Conservation (phyloP, 30 jellyfish, hydroid and myxozoan genomes). For the Cassiopea xamachana region DNA sequence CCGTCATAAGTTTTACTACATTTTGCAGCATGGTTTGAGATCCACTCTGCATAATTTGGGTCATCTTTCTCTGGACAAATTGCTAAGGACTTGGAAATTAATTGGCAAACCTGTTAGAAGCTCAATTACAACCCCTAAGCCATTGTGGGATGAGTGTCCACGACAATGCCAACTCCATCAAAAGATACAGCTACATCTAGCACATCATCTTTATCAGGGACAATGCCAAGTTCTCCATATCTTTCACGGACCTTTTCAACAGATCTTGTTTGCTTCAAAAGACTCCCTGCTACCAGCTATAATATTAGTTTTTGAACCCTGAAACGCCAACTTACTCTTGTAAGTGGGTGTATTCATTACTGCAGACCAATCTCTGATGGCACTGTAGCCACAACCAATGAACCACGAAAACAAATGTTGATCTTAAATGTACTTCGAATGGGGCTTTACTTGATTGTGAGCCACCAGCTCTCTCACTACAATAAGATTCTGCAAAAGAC, state of each 20-base stretch:
- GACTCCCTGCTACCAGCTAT: not conserved
- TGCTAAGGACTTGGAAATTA: constrained; percentile 3
- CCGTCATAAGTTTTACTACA: not conserved
- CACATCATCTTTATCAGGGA: constrained; percentile 31
- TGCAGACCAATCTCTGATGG: constrained; percentile 38
- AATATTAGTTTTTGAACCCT: not conserved
- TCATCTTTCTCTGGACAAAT: no score
- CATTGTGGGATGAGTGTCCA: constrained; percentile 18
- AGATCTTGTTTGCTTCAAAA: not conserved
- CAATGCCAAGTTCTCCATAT: constrained; percentile 23
- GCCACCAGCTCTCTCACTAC: constrained; percentile 33
- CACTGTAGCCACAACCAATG: constrained; percentile 57
- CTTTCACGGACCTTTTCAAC: not conserved
- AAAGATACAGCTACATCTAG: constrained; percentile 35
- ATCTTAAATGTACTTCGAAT: constrained; percentile 26
- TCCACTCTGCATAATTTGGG: no score
- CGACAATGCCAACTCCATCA: constrained; percentile 36
- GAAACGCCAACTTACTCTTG: not conserved
- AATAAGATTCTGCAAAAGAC: not conserved
- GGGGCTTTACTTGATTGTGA: not conserved
- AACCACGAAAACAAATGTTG: constrained; percentile 43
- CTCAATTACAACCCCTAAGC: constrained; percentile 50
- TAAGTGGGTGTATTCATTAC: constrained; percentile 39
- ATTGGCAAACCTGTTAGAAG: constrained; percentile 43
- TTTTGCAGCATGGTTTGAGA: not conserved